Percentiles rank a stretch among this genome's conserved stretches.
These are phyloP conservation scores for Gadopsis bispinosus DNA, from an alignment of 2,797 vertebrate species.

Conservation along the genomic window DNA sequence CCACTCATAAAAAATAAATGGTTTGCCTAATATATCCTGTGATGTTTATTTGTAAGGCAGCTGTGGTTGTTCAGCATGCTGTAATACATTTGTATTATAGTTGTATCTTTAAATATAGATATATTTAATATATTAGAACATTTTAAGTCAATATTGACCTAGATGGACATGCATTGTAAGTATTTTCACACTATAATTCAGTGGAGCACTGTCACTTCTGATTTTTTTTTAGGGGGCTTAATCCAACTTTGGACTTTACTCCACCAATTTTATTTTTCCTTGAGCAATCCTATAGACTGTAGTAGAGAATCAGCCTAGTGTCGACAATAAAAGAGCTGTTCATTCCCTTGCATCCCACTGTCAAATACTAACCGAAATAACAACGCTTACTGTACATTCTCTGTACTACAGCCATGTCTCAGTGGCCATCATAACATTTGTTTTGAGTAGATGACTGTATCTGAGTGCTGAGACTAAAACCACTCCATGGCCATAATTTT, in stretches of 20 bases:
- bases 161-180: conserved; percentile 4
- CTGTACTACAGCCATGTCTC: conserved; percentile 62
- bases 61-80: neutral
- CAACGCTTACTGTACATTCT: conserved; percentile 57
- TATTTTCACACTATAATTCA: conserved; percentile 23
- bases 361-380: conserved; percentile 74
- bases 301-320: conserved; percentile 6
- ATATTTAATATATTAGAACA: neutral
- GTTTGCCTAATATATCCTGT: conserved; percentile 2
- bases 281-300: neutral
- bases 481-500: conserved; percentile 71
- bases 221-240: conserved; percentile 16
- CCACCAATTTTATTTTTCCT: neutral
- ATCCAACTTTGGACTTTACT: neutral
- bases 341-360: conserved; percentile 80
- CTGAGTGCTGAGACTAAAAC: conserved; percentile 69
- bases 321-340: conserved; percentile 71
- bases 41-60: conserved; percentile 1
- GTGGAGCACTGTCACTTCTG: neutral
- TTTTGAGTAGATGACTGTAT: conserved; percentile 70
- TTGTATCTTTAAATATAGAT: conserved; percentile 11
- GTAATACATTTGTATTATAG: conserved; percentile 5
- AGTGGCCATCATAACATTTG: conserved; percentile 70
- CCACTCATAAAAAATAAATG: neutral
- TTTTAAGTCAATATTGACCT: conserved; percentile 4